These are phyloP conservation scores for Zygaena filipendulae DNA, from an alignment of 2,888 invertebrate genomes.

Conservation along the genomic window DNA sequence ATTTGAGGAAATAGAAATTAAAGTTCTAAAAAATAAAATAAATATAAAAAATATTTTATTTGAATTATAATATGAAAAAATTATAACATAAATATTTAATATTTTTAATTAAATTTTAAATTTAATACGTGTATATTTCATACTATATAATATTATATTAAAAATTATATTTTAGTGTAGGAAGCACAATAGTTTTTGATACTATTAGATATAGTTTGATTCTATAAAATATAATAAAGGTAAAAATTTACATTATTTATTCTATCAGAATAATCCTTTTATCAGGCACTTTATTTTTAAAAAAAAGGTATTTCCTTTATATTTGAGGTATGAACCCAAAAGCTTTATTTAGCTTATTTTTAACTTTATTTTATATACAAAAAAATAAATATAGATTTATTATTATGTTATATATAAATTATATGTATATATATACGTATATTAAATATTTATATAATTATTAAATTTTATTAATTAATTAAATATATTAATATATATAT, in stretches of 20 bases:
- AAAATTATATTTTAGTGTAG: slow-evolving; percentile 68
- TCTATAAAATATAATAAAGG: slow-evolving; percentile 73
- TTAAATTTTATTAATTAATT: slow-evolving; percentile 18
- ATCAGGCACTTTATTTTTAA: slow-evolving; percentile 60
- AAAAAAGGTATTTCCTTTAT: slow-evolving; percentile 52
- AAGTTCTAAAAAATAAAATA: slow-evolving; percentile 59
- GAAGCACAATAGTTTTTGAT: slow-evolving; percentile 72
- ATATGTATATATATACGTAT: slow-evolving; percentile 19
- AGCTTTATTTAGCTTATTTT: slow-evolving; percentile 69
- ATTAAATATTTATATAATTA: slow-evolving; percentile 22
- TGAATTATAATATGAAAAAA: slow-evolving; percentile 48
- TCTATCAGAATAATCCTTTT: slow-evolving; percentile 58
- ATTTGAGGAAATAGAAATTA: slow-evolving; percentile 44
- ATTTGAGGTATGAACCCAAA: slow-evolving; percentile 72
- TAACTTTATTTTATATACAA: slow-evolving; percentile 25
- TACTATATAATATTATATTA: too few species aligned
- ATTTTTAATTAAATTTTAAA: slow-evolving; percentile 44
- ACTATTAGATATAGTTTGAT: slow-evolving; percentile 70
- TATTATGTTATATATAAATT: slow-evolving; percentile 21
- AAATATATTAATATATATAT: slow-evolving; percentile 18
- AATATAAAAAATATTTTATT: slow-evolving; percentile 62
- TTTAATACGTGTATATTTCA: slow-evolving; percentile 19
- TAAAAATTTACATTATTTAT: slow-evolving; percentile 44
- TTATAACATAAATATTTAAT: slow-evolving; percentile 68
- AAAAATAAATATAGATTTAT: slow-evolving; percentile 25